Evolutionary conservation across 2,797 vertebrate genomes (phyloP).

Genomic region (Natrix natrix): DNA sequence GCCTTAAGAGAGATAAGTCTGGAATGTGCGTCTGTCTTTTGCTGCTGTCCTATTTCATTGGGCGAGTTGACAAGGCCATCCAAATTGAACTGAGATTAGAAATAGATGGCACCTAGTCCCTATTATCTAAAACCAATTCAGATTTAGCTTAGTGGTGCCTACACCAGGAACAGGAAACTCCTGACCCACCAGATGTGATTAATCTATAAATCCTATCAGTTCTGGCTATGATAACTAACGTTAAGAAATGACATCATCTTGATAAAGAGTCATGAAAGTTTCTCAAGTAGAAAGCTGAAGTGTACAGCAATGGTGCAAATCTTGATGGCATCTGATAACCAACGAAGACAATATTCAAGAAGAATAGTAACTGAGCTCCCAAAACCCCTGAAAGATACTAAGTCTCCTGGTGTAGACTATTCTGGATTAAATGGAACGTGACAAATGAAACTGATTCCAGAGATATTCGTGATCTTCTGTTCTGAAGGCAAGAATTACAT

Average conservation of each 20-base stretch:
- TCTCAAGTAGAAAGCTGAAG: background rate
- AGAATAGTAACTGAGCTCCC: background rate
- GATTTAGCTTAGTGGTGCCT: background rate
- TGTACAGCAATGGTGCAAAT: background rate
- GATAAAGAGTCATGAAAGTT: background rate
- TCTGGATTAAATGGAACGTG: background rate
- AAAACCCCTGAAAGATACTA: background rate
- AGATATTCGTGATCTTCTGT: background rate
- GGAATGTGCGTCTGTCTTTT: too few relatives aligned
- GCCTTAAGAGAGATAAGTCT: too few relatives aligned
- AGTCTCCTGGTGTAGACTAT: background rate
- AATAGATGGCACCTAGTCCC: background rate
- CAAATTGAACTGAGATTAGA: background rate
- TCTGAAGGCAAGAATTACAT: background rate
- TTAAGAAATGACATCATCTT: background rate
- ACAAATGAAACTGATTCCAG: background rate
- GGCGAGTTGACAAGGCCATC: background rate
- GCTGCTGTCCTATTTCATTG: too few relatives aligned
- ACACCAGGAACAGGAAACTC: background rate
- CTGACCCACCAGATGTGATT: background rate
- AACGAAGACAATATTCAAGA: background rate
- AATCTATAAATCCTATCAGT: background rate
- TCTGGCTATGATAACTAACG: background rate
- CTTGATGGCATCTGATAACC: background rate
- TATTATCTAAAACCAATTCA: background rate